Conservation (phyloP, 1,140 invertebrate species). For the Oppia nitens region DNA sequence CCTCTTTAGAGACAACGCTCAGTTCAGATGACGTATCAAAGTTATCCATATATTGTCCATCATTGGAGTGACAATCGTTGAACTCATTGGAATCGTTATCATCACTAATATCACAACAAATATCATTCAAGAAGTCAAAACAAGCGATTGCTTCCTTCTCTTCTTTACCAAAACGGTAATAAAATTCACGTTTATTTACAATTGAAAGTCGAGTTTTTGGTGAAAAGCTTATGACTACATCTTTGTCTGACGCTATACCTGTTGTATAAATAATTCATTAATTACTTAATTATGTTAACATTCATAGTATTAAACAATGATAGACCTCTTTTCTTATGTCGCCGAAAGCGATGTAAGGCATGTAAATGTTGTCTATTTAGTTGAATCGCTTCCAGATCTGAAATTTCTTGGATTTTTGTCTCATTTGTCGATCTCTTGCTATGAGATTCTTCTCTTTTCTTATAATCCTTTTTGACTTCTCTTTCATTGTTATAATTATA, state of each 20-base stretch:
- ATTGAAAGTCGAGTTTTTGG: slow-evolving; percentile 41
- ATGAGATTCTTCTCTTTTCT: too few relatives aligned
- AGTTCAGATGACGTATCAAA: not conserved
- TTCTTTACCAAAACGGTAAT: slow-evolving; percentile 53
- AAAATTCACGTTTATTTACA: slow-evolving; percentile 52
- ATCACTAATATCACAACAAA: slow-evolving; percentile 28
- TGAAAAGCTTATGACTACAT: slow-evolving; percentile 35
- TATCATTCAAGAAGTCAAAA: slow-evolving; percentile 56
- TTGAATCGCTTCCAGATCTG: not conserved
- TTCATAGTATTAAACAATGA: not conserved
- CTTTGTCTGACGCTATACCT: slow-evolving; percentile 36
- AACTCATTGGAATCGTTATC: not conserved
- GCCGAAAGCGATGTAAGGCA: slow-evolving; percentile 45
- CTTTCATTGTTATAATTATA: not conserved
- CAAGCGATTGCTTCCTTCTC: slow-evolving; percentile 54
- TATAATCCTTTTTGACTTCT: not conserved
- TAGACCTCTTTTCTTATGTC: slow-evolving; percentile 50
- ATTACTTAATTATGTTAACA: not conserved
- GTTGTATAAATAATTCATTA: slow-evolving; percentile 13
- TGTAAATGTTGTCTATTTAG: slow-evolving; percentile 42
- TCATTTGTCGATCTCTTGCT: too few relatives aligned
- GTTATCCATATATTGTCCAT: not conserved
- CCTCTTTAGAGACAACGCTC: not conserved
- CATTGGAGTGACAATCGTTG: too few relatives aligned
- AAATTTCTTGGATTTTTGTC: too few relatives aligned